A percentile compares a stretch with the other conserved stretches of the same genome.
phyloP scores from a whole-genome alignment of 2,113 vertebrate species.

The Pandion haliaetus region DNA sequence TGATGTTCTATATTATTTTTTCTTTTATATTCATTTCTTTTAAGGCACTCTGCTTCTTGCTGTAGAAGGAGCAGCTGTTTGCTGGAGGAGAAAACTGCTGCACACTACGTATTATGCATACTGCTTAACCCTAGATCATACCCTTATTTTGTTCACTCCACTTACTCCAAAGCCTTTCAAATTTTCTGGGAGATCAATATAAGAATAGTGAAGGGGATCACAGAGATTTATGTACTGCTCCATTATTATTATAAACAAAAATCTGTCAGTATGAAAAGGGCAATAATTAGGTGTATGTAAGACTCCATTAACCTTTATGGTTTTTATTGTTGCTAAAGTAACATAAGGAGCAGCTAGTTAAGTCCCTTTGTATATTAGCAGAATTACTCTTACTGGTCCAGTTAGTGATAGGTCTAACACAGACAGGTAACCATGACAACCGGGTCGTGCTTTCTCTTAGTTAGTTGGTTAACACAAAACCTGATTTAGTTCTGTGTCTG shows the following conservation, averaged over 20 bases:
- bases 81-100: neutral
- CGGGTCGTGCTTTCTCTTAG: neutral
- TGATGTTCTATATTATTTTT: neutral
- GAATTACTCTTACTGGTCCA: neutral
- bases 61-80: neutral
- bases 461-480: neutral
- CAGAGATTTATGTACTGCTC: neutral
- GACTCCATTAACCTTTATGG: neutral
- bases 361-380: neutral
- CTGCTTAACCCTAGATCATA: neutral
- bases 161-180: neutral
- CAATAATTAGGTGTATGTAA: neutral
- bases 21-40: neutral
- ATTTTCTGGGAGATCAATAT: neutral
- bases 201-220: neutral
- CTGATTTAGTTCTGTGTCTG: neutral
- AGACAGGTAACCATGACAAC: neutral
- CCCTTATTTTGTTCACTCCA: neutral
- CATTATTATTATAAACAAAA: neutral
- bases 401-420: neutral
- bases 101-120: neutral
- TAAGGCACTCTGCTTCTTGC: neutral
- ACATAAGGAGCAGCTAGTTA: neutral
- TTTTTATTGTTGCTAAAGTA: neutral
- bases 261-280: neutral